Conservation (phyloP, 2,113 vertebrate genomes). For the Ameiurus melas region DNA sequence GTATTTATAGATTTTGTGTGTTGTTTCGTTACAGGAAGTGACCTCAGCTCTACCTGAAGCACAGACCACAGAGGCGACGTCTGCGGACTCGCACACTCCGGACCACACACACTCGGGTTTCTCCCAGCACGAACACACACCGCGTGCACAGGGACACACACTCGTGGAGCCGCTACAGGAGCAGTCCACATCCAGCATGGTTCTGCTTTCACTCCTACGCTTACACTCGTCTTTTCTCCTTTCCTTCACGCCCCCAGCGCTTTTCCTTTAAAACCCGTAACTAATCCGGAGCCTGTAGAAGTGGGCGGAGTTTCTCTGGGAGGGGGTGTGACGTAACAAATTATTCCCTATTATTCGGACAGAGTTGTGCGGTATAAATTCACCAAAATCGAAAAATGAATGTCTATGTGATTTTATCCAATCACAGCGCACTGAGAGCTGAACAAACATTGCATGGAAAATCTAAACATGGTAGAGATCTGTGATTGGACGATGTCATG, state of each 20-base stretch:
- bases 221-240: not conserved
- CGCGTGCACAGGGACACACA: not conserved
- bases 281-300: not conserved
- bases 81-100: not conserved
- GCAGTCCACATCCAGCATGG: not conserved
- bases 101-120: not conserved
- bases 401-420: not conserved
- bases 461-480: not conserved
- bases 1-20: not conserved
- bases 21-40: constrained; percentile 19
- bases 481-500: not conserved
- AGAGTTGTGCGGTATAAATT: too few relatives aligned
- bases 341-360: too few relatives aligned
- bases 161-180: constrained; percentile 1
- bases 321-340: not conserved
- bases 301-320: not conserved
- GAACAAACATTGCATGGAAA: not conserved
- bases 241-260: not conserved
- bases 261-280: not conserved
- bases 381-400: not conserved
- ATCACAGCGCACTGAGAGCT: not conserved
- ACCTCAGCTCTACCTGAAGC: constrained; percentile 1
- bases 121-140: not conserved
- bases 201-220: not conserved
- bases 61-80: not conserved